Conservation (phyloP, 92 coral and sea anemone species). For the Zoanthus sociatus region DNA sequence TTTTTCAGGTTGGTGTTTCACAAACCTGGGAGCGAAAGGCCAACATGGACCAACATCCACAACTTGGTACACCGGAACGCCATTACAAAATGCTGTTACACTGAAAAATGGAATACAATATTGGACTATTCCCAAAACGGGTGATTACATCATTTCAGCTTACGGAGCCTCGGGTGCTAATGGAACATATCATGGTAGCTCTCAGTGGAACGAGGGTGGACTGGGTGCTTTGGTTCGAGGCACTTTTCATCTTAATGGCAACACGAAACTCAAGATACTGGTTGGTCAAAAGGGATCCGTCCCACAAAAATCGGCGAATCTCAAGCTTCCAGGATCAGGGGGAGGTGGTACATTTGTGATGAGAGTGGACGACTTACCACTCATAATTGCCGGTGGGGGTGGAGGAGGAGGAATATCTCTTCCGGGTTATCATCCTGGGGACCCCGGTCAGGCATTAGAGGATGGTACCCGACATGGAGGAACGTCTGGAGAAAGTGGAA, state of each 20-base stretch:
- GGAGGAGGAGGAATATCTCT: slow-evolving; percentile 64
- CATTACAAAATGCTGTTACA: slow-evolving; percentile 44
- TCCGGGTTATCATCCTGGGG: slow-evolving; percentile 40
- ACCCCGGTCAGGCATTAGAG: slow-evolving; percentile 52
- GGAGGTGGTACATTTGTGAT: slow-evolving; percentile 68
- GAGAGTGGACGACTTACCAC: slow-evolving; percentile 32
- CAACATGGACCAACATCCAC: slow-evolving; percentile 50
- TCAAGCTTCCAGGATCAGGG: slow-evolving; percentile 52
- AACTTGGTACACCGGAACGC: slow-evolving; percentile 52
- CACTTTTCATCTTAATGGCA: slow-evolving; percentile 30
- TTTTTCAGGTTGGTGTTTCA: slow-evolving; percentile 1
- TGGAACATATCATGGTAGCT: slow-evolving; percentile 40
- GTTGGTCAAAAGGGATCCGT: slow-evolving; percentile 56
- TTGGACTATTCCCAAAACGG: slow-evolving; percentile 63
- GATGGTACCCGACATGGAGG: slow-evolving; percentile 54
- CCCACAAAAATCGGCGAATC: neutral
- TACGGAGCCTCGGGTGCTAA: slow-evolving; percentile 62
- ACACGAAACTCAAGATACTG: slow-evolving; percentile 47
- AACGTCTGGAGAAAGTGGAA: slow-evolving; percentile 39
- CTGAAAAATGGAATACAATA: slow-evolving; percentile 57
- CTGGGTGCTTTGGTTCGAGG: slow-evolving; percentile 57
- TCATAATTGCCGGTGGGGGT: slow-evolving; percentile 63
- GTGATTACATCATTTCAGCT: slow-evolving; percentile 51
- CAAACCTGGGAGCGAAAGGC: slow-evolving; percentile 49
- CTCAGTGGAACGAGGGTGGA: slow-evolving; percentile 52